Evolutionary conservation across 2,888 invertebrate species (phyloP), one percentile per base, ranked within the genome.

Genomic region (Drosophila koepferae): DNA sequence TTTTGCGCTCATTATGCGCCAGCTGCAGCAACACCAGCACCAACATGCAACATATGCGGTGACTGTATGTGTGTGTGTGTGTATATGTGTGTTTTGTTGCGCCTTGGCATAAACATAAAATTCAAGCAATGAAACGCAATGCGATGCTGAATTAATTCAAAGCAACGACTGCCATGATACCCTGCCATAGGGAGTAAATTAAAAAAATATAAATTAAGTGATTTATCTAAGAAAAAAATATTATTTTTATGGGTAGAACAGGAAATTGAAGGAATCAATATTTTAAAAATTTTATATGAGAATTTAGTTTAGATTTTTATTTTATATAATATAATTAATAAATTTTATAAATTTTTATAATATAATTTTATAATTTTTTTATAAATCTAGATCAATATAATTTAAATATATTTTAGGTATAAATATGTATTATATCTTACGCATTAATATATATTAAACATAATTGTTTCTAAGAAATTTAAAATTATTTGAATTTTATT

Each of bases 1-100:
- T 89, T 86, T 86, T 85, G 80, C 87, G 77, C 86, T 86, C 89
- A 86, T 86, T 89, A 89, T 87, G 87, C 87, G 85, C 74, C 85
- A 85, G 86, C 86, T 88, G 85, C 76, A 85, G 71, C 69, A 67
- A 68, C 63, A 71, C 51, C 69, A 67, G 65, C 63, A 71, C 49
- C 62, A 64, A 51, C 68, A 44, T 66, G 67, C 63, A 53, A 44
- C 66, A 53, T 49, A 54, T 74, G 63, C 20, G 51, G n/a, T n/a
- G n/a, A n/a, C 44, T 58, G 74, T 72, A 74, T 69, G 58, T 56
- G 55, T 49, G 63, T 62, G 68, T 63, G 53, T 71, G 66, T 59
- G 56, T 69, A 41, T 34, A 44, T 64, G 76, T 73, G 81, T 72
- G 61, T 66, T 86, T 82, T 86, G 83, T 70, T 85, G 86, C 68